Conservation (phyloP, 2,797 vertebrate genomes). For the Xenopus petersii region DNA sequence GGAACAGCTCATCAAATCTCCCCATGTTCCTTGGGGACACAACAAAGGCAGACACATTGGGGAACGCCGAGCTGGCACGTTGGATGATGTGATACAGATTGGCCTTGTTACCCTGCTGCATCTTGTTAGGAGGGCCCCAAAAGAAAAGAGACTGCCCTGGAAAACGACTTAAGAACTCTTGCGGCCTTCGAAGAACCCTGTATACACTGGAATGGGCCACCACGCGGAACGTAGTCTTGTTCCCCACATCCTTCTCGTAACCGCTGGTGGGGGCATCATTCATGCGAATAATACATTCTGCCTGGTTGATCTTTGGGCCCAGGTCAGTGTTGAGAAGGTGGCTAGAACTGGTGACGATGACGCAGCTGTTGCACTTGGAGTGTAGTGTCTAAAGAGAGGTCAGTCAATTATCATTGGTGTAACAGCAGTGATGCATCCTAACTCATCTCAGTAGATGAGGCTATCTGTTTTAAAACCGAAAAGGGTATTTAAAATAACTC, state of each 20-base stretch:
- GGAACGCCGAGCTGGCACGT: slow-evolving; percentile 76
- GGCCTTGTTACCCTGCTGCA: slow-evolving; percentile 79
- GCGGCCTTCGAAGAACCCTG: slow-evolving; percentile 79
- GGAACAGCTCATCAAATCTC: slow-evolving; percentile 87
- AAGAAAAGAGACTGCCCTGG: slow-evolving; percentile 80
- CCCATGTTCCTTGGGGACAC: slow-evolving; percentile 83
- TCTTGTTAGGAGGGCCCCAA: slow-evolving; percentile 89
- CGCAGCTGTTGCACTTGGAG: slow-evolving; percentile 79
- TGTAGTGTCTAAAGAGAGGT: slow-evolving; percentile 74
- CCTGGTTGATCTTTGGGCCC: slow-evolving; percentile 76
- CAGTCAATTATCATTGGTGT: not conserved
- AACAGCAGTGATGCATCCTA: not conserved
- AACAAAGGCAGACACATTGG: slow-evolving; percentile 78
- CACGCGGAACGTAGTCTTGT: slow-evolving; percentile 85
- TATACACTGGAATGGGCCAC: slow-evolving; percentile 95
- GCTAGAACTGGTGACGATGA: slow-evolving; percentile 91
- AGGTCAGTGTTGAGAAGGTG: slow-evolving; percentile 82
- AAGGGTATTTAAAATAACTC: too few relatives aligned
- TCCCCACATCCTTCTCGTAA: slow-evolving; percentile 81
- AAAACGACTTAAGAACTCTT: slow-evolving; percentile 81
- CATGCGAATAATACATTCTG: slow-evolving; percentile 93
- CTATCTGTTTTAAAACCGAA: too few relatives aligned
- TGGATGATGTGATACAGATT: slow-evolving; percentile 85
- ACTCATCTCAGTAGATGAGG: too few relatives aligned
- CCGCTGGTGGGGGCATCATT: slow-evolving; percentile 88